Evolutionary conservation across 2,113 vertebrate species (phyloP), one percentile per base, ranked within the genome.

Genomic region (Muntiacus reevesi): DNA sequence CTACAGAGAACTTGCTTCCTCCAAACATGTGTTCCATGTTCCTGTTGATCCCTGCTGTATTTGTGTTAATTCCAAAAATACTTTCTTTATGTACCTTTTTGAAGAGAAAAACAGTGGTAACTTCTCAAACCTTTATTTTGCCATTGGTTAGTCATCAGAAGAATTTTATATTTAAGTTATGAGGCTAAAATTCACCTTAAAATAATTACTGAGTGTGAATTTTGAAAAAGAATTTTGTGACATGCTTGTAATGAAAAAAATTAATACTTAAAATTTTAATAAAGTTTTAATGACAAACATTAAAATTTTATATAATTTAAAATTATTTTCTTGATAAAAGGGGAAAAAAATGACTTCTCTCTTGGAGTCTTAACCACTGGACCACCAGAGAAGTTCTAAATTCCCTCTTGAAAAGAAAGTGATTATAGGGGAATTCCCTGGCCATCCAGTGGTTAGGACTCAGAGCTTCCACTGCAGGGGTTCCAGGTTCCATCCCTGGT

Each of bases 221-320:
- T 64, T 89, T 93, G 23, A 76, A 96, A 94, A 85, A 96, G 85
- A 62, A 83, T 94, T 96, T 89, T 96, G 12, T 87, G 54, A 91
- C 62, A 79, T 92, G 17, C 30, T 55, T 92, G 7, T 92, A 76
- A 96, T 93, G 55, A 95, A 96, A 97, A 55, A 55, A 40, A 36
- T 36, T 83, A 36, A 36, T 27, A 55, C 52, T 55, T 36, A 83
- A 83, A 83, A 83, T 83, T 83, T 54, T 55, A 36, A 43, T 40
- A 12, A 33, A 82, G 33, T 82, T 23, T 83, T 83, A 36, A n/a
- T 82, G 50, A 81, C 7, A n/a, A 54, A 2, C 19, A 25, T 25
- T 82, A 82, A 82, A 7, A 82, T 54, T 52, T 25, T n/a, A 36
- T 54, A 21, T 82, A 54, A 82, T n/a, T 33, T 54, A 54, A 54